phyloP scores from a whole-genome alignment of 2,113 vertebrate genomes.

The Egretta garzetta region DNA sequence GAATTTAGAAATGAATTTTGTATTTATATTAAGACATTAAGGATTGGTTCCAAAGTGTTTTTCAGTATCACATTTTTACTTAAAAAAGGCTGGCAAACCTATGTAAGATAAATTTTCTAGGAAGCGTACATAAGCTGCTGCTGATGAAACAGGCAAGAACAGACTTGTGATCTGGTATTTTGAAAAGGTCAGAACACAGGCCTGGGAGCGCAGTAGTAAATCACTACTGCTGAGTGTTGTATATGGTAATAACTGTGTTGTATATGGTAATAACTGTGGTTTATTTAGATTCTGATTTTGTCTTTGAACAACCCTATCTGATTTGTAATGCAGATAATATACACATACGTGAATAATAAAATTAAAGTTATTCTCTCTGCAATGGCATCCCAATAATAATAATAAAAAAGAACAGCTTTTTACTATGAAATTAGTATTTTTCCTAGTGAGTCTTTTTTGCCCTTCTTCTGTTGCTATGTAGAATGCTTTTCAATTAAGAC shows the following conservation, averaged over 20 bases:
- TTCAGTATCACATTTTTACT: not conserved
- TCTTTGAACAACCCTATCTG: not conserved
- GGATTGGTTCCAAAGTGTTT: not conserved
- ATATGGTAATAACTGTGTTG: not conserved
- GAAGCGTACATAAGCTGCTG: not conserved
- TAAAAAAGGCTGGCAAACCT: not conserved
- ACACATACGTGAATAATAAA: not conserved
- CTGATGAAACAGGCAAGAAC: not conserved
- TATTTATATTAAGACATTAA: not conserved
- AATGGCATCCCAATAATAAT: not conserved
- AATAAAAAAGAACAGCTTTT: not conserved
- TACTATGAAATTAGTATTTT: not conserved
- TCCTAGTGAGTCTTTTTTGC: not conserved
- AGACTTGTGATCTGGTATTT: not conserved
- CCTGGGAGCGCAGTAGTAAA: not conserved
- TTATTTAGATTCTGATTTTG: not conserved
- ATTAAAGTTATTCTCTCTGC: not conserved
- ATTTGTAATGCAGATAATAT: not conserved
- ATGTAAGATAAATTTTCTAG: not conserved
- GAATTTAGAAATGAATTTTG: not conserved
- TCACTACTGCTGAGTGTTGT: not conserved
- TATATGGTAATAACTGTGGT: not conserved
- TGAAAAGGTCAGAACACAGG: not conserved
- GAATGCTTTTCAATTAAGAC: not conserved
- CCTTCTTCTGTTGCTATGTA: not conserved